Base-by-base conservation (phyloP, 2,113 vertebrate species). In the Chamaetylas fuelleborni region DNA sequence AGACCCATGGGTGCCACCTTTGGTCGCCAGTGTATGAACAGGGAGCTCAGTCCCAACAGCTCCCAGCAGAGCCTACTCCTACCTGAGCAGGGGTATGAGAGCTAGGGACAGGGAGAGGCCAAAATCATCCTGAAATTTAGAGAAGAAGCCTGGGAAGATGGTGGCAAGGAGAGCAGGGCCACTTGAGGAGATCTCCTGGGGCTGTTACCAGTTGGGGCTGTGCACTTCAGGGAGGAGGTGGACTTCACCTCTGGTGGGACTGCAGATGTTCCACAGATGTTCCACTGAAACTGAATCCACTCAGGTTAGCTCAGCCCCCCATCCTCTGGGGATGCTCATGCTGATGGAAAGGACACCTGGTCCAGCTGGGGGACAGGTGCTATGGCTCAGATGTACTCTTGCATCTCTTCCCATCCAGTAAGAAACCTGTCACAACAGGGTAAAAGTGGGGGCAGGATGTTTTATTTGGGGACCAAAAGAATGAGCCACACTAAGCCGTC, bases 341-440 rank as follows among this genome's bases (percentile, higher is more conserved):
- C 33, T 65, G 11, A 12, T 22, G 22, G 2, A 23, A 61, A 58
- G 43, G 28, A 36, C 1, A 1, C 80, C 60, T 17, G 26, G 16
- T 54, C 23, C 58, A 48, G 15, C 81, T 5, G 0, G 8, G 57
- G 57, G 43, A n/a, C 0, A 12, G 23, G 6, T 8, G 15, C 1
- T 0, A 7, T 7, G 29, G 22, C 56, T 81, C 5, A 14, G 45
- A 34, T 1, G 0, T 19, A 6, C 43, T 5, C 13, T 31, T 51
- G 29, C 18, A 4, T 6, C 45, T 38, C 53, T 51, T 14, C 43
- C 22, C 54, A 7, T 23, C 43, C 26, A 61, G 8, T 22, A 10
- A 38, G 9, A 40, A 87, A 33, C 16, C 19, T 31, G 3, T 40
- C 26, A 4, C 36, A 14, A 8, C 1, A 38, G 42, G 33, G 26